These are phyloP conservation scores for Miichthys miiuy DNA, from an alignment of 2,797 vertebrate genomes.

Conservation along the genomic window DNA sequence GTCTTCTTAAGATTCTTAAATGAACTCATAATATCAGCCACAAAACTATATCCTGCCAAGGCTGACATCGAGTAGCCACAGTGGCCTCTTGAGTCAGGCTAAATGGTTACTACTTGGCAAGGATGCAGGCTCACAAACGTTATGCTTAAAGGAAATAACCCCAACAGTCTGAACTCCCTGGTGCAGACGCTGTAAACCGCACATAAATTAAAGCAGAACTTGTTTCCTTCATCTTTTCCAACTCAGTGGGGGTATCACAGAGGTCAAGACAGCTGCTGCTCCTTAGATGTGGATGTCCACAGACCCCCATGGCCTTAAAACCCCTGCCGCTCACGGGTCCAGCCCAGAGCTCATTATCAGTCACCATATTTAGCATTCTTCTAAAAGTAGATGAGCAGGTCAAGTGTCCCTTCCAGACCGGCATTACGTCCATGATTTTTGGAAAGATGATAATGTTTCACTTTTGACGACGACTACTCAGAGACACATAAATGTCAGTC, in stretches of 20 bases:
- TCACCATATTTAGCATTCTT: constrained; percentile 73
- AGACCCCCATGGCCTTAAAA: constrained; percentile 36
- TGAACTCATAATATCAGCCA: not conserved
- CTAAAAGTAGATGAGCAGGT: constrained; percentile 63
- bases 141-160: constrained; percentile 12
- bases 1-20: not conserved
- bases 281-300: constrained; percentile 58
- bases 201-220: constrained; percentile 16
- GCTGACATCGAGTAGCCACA: constrained; percentile 11
- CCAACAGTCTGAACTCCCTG: not conserved
- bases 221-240: constrained; percentile 58
- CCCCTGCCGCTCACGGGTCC: constrained; percentile 35
- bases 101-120: not conserved
- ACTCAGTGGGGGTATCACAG: constrained; percentile 36
- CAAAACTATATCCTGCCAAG: not conserved
- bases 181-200: constrained; percentile 12
- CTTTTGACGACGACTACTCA: constrained; percentile 26
- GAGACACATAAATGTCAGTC: constrained; percentile 30
- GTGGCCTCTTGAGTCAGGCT: constrained; percentile 1
- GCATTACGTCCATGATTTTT: constrained; percentile 10
- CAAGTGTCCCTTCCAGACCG: constrained; percentile 38
- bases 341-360: constrained; percentile 50
- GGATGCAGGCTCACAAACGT: constrained; percentile 11
- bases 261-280: constrained; percentile 65
- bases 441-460: constrained; percentile 42